Conservation (phyloP, 2,888 invertebrate species). For the Agriopis leucophaearia region DNA sequence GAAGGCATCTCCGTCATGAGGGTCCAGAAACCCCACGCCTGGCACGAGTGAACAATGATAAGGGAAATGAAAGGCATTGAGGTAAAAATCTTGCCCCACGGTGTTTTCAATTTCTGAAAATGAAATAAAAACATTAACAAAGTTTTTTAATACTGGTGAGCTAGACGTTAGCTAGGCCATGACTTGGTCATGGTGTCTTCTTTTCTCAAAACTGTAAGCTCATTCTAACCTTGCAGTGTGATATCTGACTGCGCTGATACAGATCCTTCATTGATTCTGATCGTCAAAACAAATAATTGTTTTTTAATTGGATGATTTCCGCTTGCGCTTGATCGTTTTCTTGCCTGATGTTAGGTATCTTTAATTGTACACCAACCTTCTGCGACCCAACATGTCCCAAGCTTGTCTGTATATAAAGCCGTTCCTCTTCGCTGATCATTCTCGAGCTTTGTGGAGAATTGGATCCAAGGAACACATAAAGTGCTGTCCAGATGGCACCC, state of each 20-base stretch:
- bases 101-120: slow-evolving; percentile 68
- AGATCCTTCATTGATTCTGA: neutral
- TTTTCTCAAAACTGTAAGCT: no score
- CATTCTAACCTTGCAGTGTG: no score
- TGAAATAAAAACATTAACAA: neutral
- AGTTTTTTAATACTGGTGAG: no score
- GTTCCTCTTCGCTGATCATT: slow-evolving; percentile 87
- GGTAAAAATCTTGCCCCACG: slow-evolving; percentile 84
- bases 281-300: no score
- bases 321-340: neutral
- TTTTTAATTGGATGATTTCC: no score
- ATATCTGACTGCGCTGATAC: no score
- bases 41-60: slow-evolving; percentile 79
- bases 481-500: slow-evolving; percentile 85
- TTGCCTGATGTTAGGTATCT: neutral
- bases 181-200: no score
- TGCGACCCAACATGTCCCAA: slow-evolving; percentile 57
- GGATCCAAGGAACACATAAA: slow-evolving; percentile 87
- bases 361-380: slow-evolving; percentile 48
- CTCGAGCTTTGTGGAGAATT: slow-evolving; percentile 85
- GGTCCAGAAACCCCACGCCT: slow-evolving; percentile 90
- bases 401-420: slow-evolving; percentile 87
- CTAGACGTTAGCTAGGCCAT: no score
- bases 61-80: slow-evolving; percentile 83
- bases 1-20: slow-evolving; percentile 89